Conservation (phyloP, 2,797 vertebrate genomes). For the Parauchenoglanis ngamensis region DNA sequence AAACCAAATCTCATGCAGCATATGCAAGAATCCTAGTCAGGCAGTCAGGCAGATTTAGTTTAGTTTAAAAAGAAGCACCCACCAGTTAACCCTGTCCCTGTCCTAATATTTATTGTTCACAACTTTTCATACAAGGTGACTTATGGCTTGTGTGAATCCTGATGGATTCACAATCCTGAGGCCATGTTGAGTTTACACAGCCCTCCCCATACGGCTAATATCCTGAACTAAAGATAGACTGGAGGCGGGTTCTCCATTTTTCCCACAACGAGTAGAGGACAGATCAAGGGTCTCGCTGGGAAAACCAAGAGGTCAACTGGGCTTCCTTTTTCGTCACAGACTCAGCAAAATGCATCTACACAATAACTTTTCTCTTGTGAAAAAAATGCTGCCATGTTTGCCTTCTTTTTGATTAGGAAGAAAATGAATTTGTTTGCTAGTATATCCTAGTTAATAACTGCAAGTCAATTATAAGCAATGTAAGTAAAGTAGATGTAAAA, state of each 20-base stretch:
- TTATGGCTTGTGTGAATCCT: neutral
- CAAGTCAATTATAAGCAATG: neutral
- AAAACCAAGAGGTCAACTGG: slow-evolving; percentile 44
- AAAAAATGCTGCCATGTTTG: neutral
- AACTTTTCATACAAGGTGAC: neutral
- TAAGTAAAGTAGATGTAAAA: neutral
- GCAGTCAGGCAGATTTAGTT: neutral
- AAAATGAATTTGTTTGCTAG: neutral
- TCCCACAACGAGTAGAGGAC: slow-evolving; percentile 48
- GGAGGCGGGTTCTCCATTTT: slow-evolving; percentile 36
- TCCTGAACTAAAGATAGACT: slow-evolving; percentile 49
- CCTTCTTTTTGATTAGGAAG: neutral
- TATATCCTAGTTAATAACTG: neutral
- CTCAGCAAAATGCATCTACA: slow-evolving; percentile 11
- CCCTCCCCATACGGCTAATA: slow-evolving; percentile 5
- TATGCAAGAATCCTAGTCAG: neutral
- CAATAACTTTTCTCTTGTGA: neutral
- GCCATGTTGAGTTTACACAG: slow-evolving; percentile 2
- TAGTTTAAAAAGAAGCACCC: neutral
- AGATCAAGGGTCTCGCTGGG: slow-evolving; percentile 38
- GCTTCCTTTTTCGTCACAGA: slow-evolving; percentile 33
- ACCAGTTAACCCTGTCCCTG: neutral
- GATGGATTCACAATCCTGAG: neutral
- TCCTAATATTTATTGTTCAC: neutral
- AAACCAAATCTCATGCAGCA: neutral